These are phyloP conservation scores for Himalopsyche kuldschensis DNA, from an alignment of 2,888 invertebrate species.

Conservation along the genomic window DNA sequence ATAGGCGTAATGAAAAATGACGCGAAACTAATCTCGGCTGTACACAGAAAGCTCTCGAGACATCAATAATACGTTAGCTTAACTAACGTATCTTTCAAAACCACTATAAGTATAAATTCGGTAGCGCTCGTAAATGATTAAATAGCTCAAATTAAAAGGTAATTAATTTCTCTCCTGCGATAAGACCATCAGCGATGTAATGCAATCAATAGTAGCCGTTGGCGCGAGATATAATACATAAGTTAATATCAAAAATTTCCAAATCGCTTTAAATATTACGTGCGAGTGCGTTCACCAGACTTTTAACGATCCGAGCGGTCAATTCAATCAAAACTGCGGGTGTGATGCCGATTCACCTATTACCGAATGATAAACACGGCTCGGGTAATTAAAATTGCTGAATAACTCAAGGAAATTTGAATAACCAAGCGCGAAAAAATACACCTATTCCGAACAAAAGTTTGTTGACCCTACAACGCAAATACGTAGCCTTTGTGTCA, in stretches of 20 bases:
- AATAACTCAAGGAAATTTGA: too few species aligned
- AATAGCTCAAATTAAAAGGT: background rate
- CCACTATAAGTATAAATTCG: too few species aligned
- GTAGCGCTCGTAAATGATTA: too few species aligned
- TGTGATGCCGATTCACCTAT: background rate
- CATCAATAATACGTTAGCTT: too few species aligned
- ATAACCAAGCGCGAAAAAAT: too few species aligned
- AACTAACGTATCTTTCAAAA: too few species aligned
- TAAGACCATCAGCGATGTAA: background rate
- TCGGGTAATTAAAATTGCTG: background rate
- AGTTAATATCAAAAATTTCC: background rate
- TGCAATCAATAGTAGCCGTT: background rate
- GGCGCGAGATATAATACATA: background rate
- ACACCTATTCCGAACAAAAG: too few species aligned
- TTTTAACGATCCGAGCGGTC: background rate
- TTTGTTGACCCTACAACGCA: too few species aligned
- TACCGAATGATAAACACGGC: background rate
- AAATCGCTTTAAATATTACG: background rate
- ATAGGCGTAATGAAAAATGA: too few species aligned
- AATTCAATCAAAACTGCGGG: background rate
- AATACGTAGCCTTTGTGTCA: too few species aligned
- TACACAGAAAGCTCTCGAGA: too few species aligned
- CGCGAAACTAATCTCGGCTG: too few species aligned
- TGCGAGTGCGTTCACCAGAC: background rate
- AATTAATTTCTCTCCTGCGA: background rate